Percentiles rank a stretch among this genome's conserved stretches.
Conservation (phyloP, 1,140 invertebrate genomes). For the Cecropterus lyciades region DNA sequence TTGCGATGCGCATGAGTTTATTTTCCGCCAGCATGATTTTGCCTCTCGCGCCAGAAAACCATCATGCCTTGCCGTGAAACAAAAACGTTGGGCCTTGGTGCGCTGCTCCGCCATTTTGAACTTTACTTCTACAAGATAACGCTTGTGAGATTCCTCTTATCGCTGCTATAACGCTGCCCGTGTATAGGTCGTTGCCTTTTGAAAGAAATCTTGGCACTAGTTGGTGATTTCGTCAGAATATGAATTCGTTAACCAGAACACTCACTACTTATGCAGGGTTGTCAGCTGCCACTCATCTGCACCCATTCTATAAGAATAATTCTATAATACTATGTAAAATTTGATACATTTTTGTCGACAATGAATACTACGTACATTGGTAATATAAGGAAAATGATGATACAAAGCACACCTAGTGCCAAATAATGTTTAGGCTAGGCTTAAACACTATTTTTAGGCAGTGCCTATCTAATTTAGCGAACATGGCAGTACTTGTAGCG, state of each 20-base stretch:
- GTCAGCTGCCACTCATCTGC: not conserved
- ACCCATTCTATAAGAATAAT: too few species aligned
- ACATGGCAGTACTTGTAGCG: too few species aligned
- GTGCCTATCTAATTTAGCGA: too few species aligned
- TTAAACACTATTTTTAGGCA: too few species aligned
- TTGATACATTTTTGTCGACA: too few species aligned
- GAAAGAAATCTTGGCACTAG: slow-evolving; percentile 78
- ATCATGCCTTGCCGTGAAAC: slow-evolving; percentile 43
- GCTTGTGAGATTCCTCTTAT: not conserved
- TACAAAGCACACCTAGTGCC: too few species aligned
- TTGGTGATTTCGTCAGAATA: slow-evolving; percentile 72
- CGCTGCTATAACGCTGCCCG: slow-evolving; percentile 43
- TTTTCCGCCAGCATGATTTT: slow-evolving; percentile 52
- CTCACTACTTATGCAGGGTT: slow-evolving; percentile 6
- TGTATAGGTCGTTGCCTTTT: slow-evolving; percentile 74
- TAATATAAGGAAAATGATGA: too few species aligned
- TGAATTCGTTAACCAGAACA: slow-evolving; percentile 72
- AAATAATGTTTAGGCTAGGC: too few species aligned
- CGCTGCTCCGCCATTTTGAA: slow-evolving; percentile 33
- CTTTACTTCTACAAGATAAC: slow-evolving; percentile 38
- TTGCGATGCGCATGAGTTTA: slow-evolving; percentile 44
- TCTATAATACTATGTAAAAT: too few species aligned
- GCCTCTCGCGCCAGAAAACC: slow-evolving; percentile 54
- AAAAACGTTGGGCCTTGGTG: slow-evolving; percentile 31
- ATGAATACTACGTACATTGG: too few species aligned